These are phyloP conservation scores for Drosophila neotestacea DNA, from an alignment of 2,888 invertebrate genomes.

Conservation along the genomic window DNA sequence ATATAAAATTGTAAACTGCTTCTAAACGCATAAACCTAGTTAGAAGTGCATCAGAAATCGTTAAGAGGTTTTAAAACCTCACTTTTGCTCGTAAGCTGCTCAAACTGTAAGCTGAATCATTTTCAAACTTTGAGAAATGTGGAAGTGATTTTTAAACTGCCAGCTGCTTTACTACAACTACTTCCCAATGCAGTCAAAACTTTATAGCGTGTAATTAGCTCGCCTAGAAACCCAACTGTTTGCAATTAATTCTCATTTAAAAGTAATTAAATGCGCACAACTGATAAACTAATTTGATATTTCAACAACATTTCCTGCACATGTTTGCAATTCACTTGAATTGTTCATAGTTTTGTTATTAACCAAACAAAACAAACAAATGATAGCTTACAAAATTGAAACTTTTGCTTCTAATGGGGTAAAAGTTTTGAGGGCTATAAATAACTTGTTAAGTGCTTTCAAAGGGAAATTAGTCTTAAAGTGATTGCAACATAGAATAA, in stretches of 20 bases:
- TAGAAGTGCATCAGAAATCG: too few species aligned
- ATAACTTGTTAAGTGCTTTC: conserved; percentile 8
- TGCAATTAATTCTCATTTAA: conserved; percentile 67
- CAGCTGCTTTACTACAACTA: background rate
- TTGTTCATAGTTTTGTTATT: conserved; percentile 17
- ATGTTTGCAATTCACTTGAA: conserved; percentile 25
- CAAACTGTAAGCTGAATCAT: background rate
- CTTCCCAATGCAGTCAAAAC: conserved; percentile 6
- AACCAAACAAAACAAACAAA: conserved; percentile 16
- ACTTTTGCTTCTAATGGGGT: conserved; percentile 2
- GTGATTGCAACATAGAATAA: conserved; percentile 6
- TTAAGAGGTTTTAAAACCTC: too few species aligned
- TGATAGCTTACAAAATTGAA: conserved; percentile 7
- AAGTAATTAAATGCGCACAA: conserved; percentile 49
- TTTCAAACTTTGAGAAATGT: background rate
- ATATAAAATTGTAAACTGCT: too few species aligned
- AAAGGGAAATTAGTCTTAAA: conserved; percentile 1
- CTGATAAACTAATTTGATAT: conserved; percentile 43
- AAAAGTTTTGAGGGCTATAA: conserved; percentile 12
- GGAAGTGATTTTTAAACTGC: background rate
- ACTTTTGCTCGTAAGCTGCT: background rate
- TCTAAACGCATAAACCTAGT: too few species aligned
- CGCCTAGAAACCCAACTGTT: conserved; percentile 21
- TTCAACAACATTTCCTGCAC: conserved; percentile 42
- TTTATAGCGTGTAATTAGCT: conserved; percentile 2